These are phyloP conservation scores for Megalops atlanticus DNA, from an alignment of 2,113 vertebrate species.

Conservation along the genomic window DNA sequence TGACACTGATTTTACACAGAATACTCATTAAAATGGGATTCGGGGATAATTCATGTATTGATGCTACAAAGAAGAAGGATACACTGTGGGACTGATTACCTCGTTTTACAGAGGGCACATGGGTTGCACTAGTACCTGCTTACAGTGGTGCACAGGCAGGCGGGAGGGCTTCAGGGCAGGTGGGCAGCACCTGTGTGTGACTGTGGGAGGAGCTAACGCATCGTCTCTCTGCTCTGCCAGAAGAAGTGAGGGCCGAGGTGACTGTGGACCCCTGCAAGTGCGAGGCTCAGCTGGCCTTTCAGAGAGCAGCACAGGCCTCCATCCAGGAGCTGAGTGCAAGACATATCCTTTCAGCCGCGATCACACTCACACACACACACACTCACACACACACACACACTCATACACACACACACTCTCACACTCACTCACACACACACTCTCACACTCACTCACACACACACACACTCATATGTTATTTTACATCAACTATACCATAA, in stretches of 20 bases:
- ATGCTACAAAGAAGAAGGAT: background rate
- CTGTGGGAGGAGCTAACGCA: slow-evolving; percentile 40
- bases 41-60: background rate
- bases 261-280: slow-evolving; percentile 83
- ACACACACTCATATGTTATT: too few species aligned
- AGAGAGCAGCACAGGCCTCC: slow-evolving; percentile 75
- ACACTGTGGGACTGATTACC: too few species aligned
- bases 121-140: too few species aligned
- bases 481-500: too few species aligned
- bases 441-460: too few species aligned
- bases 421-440: too few species aligned
- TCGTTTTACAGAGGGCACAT: too few species aligned
- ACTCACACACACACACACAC: background rate
- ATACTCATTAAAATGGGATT: too few species aligned
- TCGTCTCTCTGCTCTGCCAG: slow-evolving; percentile 45
- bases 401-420: too few species aligned
- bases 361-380: background rate
- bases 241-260: slow-evolving; percentile 70
- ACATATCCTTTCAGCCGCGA: slow-evolving; percentile 88
- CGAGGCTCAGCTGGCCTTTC: slow-evolving; percentile 82
- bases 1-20: background rate
- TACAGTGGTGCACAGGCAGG: background rate
- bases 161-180: background rate
- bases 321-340: slow-evolving; percentile 81
- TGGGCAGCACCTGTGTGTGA: slow-evolving; percentile 27